These are phyloP conservation scores for Chelonus formosanus DNA, from an alignment of 2,888 invertebrate genomes.

Conservation along the genomic window DNA sequence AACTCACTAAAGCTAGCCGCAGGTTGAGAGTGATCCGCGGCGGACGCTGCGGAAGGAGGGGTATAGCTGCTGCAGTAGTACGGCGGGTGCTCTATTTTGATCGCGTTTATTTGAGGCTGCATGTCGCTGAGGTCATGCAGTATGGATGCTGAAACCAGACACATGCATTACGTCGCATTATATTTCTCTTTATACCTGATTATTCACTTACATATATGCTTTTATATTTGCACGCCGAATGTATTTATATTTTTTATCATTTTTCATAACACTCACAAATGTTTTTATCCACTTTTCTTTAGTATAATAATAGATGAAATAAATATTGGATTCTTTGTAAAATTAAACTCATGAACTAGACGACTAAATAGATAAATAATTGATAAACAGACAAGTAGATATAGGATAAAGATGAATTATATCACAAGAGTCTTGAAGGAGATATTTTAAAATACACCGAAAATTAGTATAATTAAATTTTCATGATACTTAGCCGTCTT, in stretches of 20 bases:
- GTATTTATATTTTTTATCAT: no score
- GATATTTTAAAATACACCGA: no score
- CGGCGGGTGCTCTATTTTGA: slow-evolving; percentile 83
- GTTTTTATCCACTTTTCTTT: no score
- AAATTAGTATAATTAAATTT: no score
- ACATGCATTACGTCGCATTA: slow-evolving; percentile 42
- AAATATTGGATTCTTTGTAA: background rate
- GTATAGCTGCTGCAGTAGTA: slow-evolving; percentile 86
- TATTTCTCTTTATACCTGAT: slow-evolving; percentile 28
- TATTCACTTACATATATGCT: slow-evolving; percentile 5
- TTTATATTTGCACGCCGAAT: no score
- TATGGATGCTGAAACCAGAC: slow-evolving; percentile 84
- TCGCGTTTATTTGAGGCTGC: slow-evolving; percentile 76
- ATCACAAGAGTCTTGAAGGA: no score
- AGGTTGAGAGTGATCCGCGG: slow-evolving; percentile 64
- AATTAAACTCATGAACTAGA: no score
- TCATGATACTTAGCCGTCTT: slow-evolving; percentile 24
- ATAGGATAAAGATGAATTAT: no score
- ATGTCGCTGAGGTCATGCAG: slow-evolving; percentile 87
- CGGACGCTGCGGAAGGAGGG: slow-evolving; percentile 72
- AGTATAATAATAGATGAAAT: no score
- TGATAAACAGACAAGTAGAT: no score
- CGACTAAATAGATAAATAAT: no score
- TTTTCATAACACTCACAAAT: no score
- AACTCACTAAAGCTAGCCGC: slow-evolving; percentile 65